A percentile compares a stretch with the other conserved stretches of the same genome.
Evolutionary conservation across 1,140 invertebrate genomes (phyloP).

Genomic region (Teleogryllus occipitalis): DNA sequence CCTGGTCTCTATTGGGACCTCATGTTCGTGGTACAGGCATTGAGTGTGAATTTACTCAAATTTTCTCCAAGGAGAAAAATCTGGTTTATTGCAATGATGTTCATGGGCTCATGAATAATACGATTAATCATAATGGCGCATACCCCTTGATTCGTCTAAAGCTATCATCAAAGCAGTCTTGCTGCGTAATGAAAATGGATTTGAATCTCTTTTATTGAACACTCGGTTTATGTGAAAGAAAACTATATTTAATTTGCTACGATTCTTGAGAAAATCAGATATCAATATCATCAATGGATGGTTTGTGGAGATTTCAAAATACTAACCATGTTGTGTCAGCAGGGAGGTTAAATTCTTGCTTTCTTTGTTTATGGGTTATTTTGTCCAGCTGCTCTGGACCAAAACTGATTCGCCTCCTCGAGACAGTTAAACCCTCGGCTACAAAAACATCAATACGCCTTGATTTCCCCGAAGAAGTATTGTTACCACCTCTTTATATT

Average conservation of each 20-base stretch:
- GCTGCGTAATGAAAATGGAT: neutral
- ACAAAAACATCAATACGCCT: conserved; percentile 12
- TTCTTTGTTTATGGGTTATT: conserved; percentile 12
- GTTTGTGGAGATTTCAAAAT: neutral
- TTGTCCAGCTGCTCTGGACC: neutral
- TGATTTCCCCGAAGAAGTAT: neutral
- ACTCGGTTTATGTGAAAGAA: neutral
- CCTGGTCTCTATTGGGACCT: no score
- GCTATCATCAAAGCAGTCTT: no score
- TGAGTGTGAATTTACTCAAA: conserved; percentile 9
- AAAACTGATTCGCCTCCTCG: conserved; percentile 8
- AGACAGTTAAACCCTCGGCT: conserved; percentile 9
- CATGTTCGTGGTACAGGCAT: no score
- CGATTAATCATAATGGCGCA: conserved; percentile 10
- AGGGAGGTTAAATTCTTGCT: conserved; percentile 12
- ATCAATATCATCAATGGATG: no score
- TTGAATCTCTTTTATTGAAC: conserved; percentile 7
- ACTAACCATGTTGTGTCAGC: conserved; percentile 11
- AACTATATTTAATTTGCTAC: no score
- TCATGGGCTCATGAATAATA: conserved; percentile 20
- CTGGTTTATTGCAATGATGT: conserved; percentile 24
- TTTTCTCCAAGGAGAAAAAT: conserved; percentile 20
- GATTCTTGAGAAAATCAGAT: no score
- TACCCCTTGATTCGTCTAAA: neutral
- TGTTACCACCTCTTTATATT: conserved; percentile 9